A percentile compares a stretch with the other conserved stretches of the same genome.
These are phyloP conservation scores for Amblyornis subalaris DNA, from an alignment of 2,113 vertebrate genomes.

Conservation along the genomic window DNA sequence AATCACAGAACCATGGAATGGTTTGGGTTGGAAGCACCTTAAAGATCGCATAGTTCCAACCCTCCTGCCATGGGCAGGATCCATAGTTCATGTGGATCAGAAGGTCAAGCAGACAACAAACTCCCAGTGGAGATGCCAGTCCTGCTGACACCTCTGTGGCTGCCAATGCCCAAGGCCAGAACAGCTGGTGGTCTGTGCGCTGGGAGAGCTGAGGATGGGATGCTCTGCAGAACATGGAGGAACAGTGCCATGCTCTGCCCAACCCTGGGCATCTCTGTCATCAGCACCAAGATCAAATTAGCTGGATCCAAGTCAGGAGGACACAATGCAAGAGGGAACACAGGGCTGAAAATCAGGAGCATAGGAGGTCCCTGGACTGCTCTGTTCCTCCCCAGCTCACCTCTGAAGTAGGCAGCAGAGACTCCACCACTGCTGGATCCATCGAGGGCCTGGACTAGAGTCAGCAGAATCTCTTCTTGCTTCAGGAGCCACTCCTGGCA, in stretches of 20 bases:
- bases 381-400: not conserved
- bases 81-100: not conserved
- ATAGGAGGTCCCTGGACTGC: not conserved
- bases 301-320: not conserved
- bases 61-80: not conserved
- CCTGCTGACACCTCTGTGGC: not conserved
- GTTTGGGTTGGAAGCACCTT: not conserved
- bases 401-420: conserved; percentile 26
- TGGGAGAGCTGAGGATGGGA: not conserved
- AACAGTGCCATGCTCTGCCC: not conserved
- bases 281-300: not conserved
- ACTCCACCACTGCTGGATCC: not conserved
- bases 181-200: not conserved
- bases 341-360: not conserved
- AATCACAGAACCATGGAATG: not conserved
- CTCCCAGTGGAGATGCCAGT: not conserved
- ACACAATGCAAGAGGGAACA: not conserved
- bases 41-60: not conserved
- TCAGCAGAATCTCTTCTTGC: not conserved
- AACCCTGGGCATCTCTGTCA: not conserved
- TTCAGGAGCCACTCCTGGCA: not conserved
- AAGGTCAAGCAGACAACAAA: not conserved
- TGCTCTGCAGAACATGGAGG: not conserved
- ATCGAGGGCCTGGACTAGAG: not conserved
- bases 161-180: not conserved